A percentile compares a stretch with the other conserved stretches of the same genome.
Evolutionary conservation across 2,888 invertebrate genomes (phyloP).

Genomic region (Teleogryllus oceanicus): DNA sequence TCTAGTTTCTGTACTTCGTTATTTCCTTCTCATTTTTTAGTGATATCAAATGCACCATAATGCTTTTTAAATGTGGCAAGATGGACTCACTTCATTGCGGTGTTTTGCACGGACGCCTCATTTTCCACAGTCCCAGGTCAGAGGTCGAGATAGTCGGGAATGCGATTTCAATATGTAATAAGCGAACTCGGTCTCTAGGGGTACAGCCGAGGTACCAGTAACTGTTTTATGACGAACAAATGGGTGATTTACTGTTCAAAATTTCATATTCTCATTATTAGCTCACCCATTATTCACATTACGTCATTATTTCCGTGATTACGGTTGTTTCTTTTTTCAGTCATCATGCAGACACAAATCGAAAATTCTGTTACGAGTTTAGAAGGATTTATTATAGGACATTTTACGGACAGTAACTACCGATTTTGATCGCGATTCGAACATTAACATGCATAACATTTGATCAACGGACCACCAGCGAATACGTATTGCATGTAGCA

Average conservation of each 20-base stretch:
- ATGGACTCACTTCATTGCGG: no score
- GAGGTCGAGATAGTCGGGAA: no score
- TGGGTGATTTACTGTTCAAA: not conserved
- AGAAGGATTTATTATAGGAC: constrained; percentile 7
- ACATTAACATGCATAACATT: not conserved
- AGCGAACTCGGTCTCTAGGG: not conserved
- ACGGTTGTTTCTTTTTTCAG: not conserved
- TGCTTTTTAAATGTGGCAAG: no score
- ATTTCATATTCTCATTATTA: constrained; percentile 2
- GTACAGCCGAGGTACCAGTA: not conserved
- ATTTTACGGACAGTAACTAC: not conserved
- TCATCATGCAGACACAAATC: not conserved
- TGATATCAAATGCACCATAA: no score
- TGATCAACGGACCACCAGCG: not conserved
- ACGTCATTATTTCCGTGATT: not conserved
- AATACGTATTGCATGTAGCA: no score
- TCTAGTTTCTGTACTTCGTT: no score
- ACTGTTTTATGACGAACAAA: not conserved
- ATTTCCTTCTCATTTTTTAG: no score
- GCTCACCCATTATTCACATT: not conserved
- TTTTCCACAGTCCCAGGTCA: no score
- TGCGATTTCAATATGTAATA: no score
- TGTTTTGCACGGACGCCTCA: no score
- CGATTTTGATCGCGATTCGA: not conserved
- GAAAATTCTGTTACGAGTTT: not conserved